A percentile compares a stretch with the other conserved stretches of the same genome.
Conservation (phyloP, 2,113 vertebrate species). For the Cercopithecus mona region DNA sequence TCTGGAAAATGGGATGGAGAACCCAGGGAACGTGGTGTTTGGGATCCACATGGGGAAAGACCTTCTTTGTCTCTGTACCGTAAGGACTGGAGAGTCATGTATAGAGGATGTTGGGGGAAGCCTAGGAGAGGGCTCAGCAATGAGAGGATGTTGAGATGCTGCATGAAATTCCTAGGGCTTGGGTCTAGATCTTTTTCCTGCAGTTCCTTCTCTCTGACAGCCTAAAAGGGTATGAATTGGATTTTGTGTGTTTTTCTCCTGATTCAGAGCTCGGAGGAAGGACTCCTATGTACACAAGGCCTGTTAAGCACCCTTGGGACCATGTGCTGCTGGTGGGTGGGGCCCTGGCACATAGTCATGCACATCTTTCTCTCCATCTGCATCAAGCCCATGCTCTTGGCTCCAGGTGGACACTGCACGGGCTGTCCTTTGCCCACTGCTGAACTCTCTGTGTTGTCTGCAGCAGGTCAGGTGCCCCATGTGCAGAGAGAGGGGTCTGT, state of each 20-base stretch:
- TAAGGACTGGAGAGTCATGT: no score
- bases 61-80: no score
- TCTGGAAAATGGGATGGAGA: no score
- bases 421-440: background rate
- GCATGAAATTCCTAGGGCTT: background rate
- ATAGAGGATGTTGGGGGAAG: background rate
- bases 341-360: constrained; percentile 78
- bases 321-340: constrained; percentile 50
- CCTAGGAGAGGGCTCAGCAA: background rate
- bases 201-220: background rate
- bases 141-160: background rate
- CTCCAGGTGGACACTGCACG: constrained; percentile 51
- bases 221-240: background rate
- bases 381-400: constrained; percentile 86
- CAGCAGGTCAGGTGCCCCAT: background rate
- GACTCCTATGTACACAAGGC: constrained; percentile 32
- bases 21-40: no score
- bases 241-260: background rate
- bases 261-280: constrained; percentile 55
- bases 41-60: no score
- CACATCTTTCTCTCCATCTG: constrained; percentile 88
- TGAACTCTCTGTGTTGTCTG: background rate
- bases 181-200: background rate
- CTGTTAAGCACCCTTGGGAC: background rate
- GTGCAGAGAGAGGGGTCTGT: background rate